phyloP scores from a whole-genome alignment of 2,113 vertebrate species.

The rabbit (Oryctolagus cuniculus) region mOryCun1.1 NC_091438.1:33071501-33072000 shows the following conservation, averaged over 20 bases:
- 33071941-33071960: neutral
- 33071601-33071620: no score
- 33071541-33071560: no score
- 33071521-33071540: no score
- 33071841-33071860: neutral
- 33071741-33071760: neutral
- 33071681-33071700: no score
- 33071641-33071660: no score
- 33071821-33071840: neutral
- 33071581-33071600: no score
- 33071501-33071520: no score
- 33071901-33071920: neutral
- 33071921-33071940: conserved; percentile 16
- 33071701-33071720: neutral
- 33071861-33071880: fast-evolving
- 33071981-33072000: neutral
- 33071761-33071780: neutral
- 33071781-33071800: neutral
- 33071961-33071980: neutral
- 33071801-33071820: neutral
- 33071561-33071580: no score
- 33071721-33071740: neutral
- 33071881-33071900: neutral
- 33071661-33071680: no score
- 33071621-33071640: no score